These are phyloP conservation scores for Poecilia latipinna DNA, from an alignment of 2,113 vertebrate species.

Conservation along the genomic window DNA sequence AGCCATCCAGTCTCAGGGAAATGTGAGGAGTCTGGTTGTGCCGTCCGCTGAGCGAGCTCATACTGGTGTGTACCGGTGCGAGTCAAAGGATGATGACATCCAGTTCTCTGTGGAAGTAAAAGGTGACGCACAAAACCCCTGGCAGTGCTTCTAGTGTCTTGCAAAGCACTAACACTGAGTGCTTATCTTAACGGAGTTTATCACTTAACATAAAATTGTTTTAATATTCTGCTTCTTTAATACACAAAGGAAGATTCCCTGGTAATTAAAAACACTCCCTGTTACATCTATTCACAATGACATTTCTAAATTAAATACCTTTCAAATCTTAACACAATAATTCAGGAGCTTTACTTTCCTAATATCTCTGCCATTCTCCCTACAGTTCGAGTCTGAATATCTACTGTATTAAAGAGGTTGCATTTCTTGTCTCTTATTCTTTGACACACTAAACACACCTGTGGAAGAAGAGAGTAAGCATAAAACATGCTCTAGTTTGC, in stretches of 20 bases:
- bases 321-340: neutral
- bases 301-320: neutral
- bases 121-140: constrained; percentile 72
- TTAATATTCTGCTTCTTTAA: neutral
- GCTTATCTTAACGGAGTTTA: constrained; percentile 21
- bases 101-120: constrained; percentile 78
- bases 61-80: constrained; percentile 73
- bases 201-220: constrained; percentile 19
- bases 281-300: neutral
- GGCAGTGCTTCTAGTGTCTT: constrained; percentile 56
- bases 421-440: neutral
- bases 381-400: neutral
- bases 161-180: constrained; percentile 42
- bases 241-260: neutral
- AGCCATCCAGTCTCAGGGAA: constrained; percentile 74
- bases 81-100: constrained; percentile 75
- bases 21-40: constrained; percentile 69
- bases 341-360: neutral
- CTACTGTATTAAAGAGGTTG: neutral
- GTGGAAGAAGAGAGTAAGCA: neutral
- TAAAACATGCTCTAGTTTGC: neutral
- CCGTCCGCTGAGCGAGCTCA: constrained; percentile 73
- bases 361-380: neutral
- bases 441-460: neutral
- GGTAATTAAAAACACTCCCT: neutral